Evolutionary conservation across 2,113 vertebrate species (phyloP).

Genomic region (Zosterops japonicus): DNA sequence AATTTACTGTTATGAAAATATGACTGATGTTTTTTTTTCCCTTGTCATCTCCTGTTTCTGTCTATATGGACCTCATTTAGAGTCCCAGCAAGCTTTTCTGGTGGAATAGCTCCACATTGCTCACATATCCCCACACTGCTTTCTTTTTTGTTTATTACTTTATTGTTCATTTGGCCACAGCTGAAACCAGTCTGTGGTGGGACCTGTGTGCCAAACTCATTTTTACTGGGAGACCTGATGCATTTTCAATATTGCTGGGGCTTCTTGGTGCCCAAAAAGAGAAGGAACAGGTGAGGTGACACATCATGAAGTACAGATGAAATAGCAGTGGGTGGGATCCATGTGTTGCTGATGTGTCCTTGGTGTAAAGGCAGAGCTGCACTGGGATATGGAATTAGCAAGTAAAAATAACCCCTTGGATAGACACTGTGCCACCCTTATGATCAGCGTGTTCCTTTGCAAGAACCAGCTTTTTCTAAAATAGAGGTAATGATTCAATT

Average conservation of each 20-base stretch:
- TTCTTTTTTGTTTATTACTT: background rate
- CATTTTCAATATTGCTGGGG: background rate
- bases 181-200: background rate
- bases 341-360: background rate
- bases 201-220: background rate
- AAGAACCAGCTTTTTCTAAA: background rate
- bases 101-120: background rate
- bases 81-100: background rate
- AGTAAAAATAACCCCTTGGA: background rate
- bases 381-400: background rate
- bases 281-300: background rate
- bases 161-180: background rate
- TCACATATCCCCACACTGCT: background rate
- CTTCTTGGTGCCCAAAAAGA: background rate
- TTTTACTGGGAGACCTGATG: background rate
- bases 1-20: background rate
- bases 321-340: background rate
- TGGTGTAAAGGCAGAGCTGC: background rate
- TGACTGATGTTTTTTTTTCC: fast-evolving
- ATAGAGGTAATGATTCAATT: background rate
- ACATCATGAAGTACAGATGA: background rate
- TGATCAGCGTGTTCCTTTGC: background rate
- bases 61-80: background rate
- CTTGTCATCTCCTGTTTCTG: background rate
- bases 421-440: background rate